Base-by-base conservation (phyloP, 2,797 vertebrate species). In the Myripristis murdjan region DNA sequence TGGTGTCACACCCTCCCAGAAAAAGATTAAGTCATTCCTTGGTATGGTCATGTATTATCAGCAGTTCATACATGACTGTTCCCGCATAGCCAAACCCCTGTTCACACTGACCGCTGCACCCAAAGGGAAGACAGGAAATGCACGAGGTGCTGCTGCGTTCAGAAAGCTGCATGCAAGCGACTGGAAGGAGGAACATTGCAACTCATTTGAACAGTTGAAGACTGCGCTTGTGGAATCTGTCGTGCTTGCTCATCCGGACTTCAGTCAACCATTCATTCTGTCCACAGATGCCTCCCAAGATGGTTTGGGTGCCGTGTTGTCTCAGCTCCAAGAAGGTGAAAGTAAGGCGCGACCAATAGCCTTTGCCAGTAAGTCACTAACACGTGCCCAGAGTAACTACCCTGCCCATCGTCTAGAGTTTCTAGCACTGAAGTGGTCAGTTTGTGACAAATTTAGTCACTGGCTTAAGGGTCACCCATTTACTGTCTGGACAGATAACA, bases 331-430 rank as follows among this genome's bases (percentile, higher is more conserved):
- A 2, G 44, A 57, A 10, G 70, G 58, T 0, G 47, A 62, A 0
- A 14, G 46, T 10, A 1, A 12, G 20, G 52, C 37, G 12, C 57
- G 59, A 4, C 65, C 60, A 9, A 59, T 75, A 15, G 60, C 48
- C 44, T 70, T 70, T 7, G 46, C 31, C 9, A 76, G 61, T 16
- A 70, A 65, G 16, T 70, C 54, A 1, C 33, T 64, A 48, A 31
- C 46, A 18, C 65, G 23, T 15, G 46, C 65, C 3, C 72, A 68
- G 10, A 58, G 37, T 4, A 58, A 69, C 5, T 67, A 75, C 10
- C 59, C 59, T 6, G 59, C 59, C 4, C 64, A 75, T 6, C 22
- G 51, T 5, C 18, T 68, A 1, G 52, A 69, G 23, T 24, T 52
- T 12, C 9, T 26, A 22, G 49, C 49, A 26, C 22, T 52, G 10